Percentiles rank a stretch among this genome's conserved stretches.
These are phyloP conservation scores for Tenthredo livida DNA, from an alignment of 2,888 invertebrate species.

Conservation along the genomic window DNA sequence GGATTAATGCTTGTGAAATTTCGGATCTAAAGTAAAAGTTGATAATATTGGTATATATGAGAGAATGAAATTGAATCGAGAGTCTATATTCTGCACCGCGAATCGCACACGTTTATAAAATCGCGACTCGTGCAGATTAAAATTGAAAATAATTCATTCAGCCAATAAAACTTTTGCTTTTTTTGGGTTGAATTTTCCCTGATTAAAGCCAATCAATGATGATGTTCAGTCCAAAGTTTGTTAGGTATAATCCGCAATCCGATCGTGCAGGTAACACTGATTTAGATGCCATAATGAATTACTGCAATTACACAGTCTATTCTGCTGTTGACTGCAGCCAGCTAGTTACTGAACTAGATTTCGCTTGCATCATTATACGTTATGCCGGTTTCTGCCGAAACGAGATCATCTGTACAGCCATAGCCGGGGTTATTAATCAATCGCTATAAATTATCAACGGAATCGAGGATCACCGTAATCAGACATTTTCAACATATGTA, in stretches of 20 bases:
- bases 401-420: slow-evolving; percentile 6
- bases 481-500: not conserved
- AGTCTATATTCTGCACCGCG: not conserved
- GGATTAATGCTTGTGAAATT: not conserved
- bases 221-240: not conserved
- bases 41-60: not conserved
- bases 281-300: slow-evolving; percentile 43
- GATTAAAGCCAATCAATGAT: slow-evolving; percentile 18
- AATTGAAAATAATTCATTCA: not conserved
- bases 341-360: slow-evolving; percentile 29
- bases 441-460: not conserved
- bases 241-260: slow-evolving; percentile 7
- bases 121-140: not conserved
- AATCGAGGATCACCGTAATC: not conserved
- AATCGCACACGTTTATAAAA: not conserved
- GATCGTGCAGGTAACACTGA: slow-evolving; percentile 30
- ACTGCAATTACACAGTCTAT: slow-evolving; percentile 39
- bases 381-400: not conserved
- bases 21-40: not conserved
- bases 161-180: not conserved
- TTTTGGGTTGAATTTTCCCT: not conserved
- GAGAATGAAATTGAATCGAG: not conserved
- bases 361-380: slow-evolving; percentile 7
- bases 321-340: slow-evolving; percentile 11
- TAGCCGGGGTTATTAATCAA: not conserved